These are phyloP conservation scores for Meleagris gallopavo DNA, from an alignment of 2,113 vertebrate species.

Conservation along the genomic window DNA sequence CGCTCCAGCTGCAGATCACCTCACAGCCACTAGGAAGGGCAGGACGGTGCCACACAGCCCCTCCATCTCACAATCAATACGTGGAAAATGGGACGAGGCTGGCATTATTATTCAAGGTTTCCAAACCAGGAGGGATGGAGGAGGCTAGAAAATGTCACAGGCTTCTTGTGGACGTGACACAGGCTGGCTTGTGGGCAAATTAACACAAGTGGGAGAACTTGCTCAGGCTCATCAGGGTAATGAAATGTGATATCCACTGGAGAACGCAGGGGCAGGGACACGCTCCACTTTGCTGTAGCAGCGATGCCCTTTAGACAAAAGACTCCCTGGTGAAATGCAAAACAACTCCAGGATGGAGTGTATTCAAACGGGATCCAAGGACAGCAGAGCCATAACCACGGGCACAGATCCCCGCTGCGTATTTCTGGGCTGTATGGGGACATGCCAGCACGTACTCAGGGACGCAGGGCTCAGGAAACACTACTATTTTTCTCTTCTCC, in stretches of 20 bases:
- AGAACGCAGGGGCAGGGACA: constrained; percentile 17
- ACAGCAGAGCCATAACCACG: neutral
- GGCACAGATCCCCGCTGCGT: neutral
- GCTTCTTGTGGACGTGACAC: constrained; percentile 23
- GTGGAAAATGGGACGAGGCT: neutral
- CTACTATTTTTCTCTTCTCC: neutral
- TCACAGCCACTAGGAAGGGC: neutral
- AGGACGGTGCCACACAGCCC: fast-evolving
- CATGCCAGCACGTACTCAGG: fast-evolving
- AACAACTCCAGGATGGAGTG: constrained; percentile 28
- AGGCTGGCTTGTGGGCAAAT: constrained; percentile 60
- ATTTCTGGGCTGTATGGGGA: neutral
- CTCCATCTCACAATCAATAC: neutral
- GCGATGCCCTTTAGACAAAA: constrained; percentile 62
- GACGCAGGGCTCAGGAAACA: neutral
- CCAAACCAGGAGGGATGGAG: neutral
- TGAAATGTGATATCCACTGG: constrained; percentile 72
- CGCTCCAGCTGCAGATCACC: neutral
- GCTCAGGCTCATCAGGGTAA: constrained; percentile 62
- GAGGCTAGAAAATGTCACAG: constrained; percentile 43
- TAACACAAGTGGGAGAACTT: constrained; percentile 21
- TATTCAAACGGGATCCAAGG: neutral
- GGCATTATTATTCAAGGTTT: neutral
- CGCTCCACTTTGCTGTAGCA: neutral
- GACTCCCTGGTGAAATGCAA: constrained; percentile 62